These are phyloP conservation scores for Pluvianellus socialis DNA, from an alignment of 2,113 vertebrate genomes.

Conservation along the genomic window DNA sequence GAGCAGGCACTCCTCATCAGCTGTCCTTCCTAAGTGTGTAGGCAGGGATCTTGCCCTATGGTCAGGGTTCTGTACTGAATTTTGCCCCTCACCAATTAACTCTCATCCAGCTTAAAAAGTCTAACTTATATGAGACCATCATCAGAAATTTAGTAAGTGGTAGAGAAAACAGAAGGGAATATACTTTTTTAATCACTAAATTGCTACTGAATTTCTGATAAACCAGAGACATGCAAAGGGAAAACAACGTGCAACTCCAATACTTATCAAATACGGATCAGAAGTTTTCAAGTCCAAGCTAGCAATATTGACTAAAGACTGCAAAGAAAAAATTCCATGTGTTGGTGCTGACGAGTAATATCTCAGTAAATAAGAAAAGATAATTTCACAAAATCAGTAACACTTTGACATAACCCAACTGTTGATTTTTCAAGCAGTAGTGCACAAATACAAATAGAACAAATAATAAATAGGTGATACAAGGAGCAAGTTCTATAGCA, in stretches of 20 bases:
- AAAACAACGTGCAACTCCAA: not conserved
- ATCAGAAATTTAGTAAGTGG: not conserved
- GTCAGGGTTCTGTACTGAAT: not conserved
- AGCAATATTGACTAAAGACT: not conserved
- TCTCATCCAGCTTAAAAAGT: not conserved
- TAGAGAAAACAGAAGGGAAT: not conserved
- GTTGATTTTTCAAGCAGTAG: not conserved
- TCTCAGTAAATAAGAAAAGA: not conserved
- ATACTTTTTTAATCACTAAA: not conserved
- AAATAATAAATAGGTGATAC: not conserved
- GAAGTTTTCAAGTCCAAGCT: not conserved
- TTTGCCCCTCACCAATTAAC: not conserved
- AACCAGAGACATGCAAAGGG: not conserved
- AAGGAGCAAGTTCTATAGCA: not conserved
- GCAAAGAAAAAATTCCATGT: not conserved
- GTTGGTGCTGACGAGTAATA: not conserved
- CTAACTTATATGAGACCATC: not conserved
- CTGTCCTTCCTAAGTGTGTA: accelerated
- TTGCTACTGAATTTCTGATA: not conserved
- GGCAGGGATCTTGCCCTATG: not conserved
- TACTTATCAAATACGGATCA: not conserved
- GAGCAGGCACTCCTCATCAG: accelerated
- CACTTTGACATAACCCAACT: not conserved
- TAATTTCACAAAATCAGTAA: not conserved
- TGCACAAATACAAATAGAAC: not conserved